phyloP scores from a whole-genome alignment of 2,888 invertebrate genomes.

The Cantharis rufa region DNA sequence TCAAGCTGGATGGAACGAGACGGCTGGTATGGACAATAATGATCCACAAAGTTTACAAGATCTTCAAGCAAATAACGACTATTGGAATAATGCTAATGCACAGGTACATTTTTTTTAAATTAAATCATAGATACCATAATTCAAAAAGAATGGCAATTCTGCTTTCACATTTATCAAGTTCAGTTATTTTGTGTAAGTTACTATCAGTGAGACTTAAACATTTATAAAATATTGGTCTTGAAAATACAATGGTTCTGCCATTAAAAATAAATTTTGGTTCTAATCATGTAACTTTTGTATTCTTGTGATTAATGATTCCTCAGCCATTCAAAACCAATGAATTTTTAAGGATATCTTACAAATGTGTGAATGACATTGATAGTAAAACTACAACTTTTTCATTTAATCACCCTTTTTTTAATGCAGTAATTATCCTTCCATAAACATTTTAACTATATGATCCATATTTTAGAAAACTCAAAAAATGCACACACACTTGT shows the following conservation, averaged over 20 bases:
- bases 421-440: neutral
- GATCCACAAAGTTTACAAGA: slow-evolving; percentile 42
- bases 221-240: neutral
- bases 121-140: neutral
- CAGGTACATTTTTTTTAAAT: slow-evolving; percentile 46
- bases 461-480: no score
- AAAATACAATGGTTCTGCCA: no score
- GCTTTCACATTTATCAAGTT: neutral
- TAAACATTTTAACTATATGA: neutral
- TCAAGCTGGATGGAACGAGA: slow-evolving; percentile 39
- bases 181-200: neutral
- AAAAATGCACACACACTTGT: no score
- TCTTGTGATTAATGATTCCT: no score
- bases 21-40: slow-evolving; percentile 37
- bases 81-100: slow-evolving; percentile 48
- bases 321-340: no score
- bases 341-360: neutral
- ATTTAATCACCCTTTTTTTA: neutral
- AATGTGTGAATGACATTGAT: neutral
- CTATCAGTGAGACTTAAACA: neutral
- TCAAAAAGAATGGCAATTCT: neutral
- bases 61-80: slow-evolving; percentile 45
- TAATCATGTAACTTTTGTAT: no score
- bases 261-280: no score
- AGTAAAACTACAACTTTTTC: neutral